These are phyloP conservation scores for Penaeus chinensis DNA, from an alignment of 1,140 invertebrate species.

Conservation along the genomic window DNA sequence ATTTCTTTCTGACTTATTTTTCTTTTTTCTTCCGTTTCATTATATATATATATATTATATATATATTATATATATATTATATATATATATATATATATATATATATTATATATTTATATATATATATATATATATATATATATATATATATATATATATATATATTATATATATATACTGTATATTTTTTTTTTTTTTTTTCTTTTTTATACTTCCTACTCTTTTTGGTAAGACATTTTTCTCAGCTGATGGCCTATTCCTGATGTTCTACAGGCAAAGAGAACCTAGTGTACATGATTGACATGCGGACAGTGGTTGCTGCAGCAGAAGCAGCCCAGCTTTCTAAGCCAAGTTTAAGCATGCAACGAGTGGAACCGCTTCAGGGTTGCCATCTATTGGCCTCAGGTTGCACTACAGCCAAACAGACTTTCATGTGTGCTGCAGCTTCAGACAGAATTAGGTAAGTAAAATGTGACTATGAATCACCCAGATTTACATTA, in stretches of 20 bases:
- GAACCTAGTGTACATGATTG: slow-evolving; percentile 75
- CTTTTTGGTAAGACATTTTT: not conserved
- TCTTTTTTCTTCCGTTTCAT: no score
- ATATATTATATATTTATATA: no score
- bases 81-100: no score
- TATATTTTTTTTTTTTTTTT: not conserved
- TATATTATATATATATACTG: slow-evolving; percentile 9
- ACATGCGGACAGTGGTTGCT: slow-evolving; percentile 75
- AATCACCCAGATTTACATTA: not conserved
- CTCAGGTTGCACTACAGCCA: slow-evolving; percentile 66
- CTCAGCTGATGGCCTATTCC: not conserved
- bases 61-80: no score
- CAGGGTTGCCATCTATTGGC: slow-evolving; percentile 76
- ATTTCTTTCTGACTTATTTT: no score
- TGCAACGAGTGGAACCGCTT: slow-evolving; percentile 70
- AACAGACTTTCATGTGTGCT: slow-evolving; percentile 71
- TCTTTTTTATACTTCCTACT: not conserved
- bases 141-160: no score
- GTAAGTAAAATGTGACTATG: slow-evolving; percentile 64
- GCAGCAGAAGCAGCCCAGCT: slow-evolving; percentile 74
- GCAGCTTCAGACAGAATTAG: slow-evolving; percentile 77
- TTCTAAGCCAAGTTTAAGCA: slow-evolving; percentile 75
- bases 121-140: no score
- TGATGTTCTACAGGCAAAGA: slow-evolving; percentile 70
- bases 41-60: no score